Evolutionary conservation across 1,140 invertebrate genomes (phyloP).

Genomic region (Drosophila arizonae): DNA sequence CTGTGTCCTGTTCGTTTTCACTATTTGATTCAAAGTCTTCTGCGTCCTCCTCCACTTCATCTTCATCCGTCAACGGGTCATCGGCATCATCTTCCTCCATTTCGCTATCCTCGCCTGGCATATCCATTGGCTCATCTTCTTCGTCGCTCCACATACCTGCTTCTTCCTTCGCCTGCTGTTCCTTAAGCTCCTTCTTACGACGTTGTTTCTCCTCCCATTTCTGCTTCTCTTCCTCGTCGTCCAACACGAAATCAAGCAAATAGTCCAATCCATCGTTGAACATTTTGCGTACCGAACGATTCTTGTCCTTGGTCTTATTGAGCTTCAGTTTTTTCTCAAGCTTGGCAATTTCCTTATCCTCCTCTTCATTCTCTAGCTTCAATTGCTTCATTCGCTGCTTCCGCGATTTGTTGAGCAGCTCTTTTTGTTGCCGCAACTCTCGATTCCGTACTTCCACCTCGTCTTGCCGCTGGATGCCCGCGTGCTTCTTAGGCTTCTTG

Average conservation of each 20-base stretch:
- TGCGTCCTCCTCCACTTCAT: slow-evolving; percentile 54
- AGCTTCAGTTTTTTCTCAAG: slow-evolving; percentile 93
- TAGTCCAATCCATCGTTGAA: slow-evolving; percentile 95
- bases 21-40: slow-evolving; percentile 32
- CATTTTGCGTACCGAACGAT: slow-evolving; percentile 87
- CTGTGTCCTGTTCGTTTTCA: slow-evolving; percentile 12
- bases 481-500: slow-evolving; percentile 34
- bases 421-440: slow-evolving; percentile 83
- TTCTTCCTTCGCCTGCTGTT: slow-evolving; percentile 62
- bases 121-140: slow-evolving; percentile 51
- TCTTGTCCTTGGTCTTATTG: slow-evolving; percentile 89
- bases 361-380: slow-evolving; percentile 88
- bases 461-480: slow-evolving; percentile 60
- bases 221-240: slow-evolving; percentile 86
- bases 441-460: slow-evolving; percentile 69
- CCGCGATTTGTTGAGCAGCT: slow-evolving; percentile 84
- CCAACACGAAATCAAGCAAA: slow-evolving; percentile 93
- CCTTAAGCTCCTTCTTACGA: slow-evolving; percentile 59
- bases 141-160: slow-evolving; percentile 73
- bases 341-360: slow-evolving; percentile 91
- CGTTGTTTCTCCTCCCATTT: slow-evolving; percentile 72
- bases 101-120: slow-evolving; percentile 71
- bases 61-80: slow-evolving; percentile 25
- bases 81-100: slow-evolving; percentile 42
- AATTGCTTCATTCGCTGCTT: slow-evolving; percentile 86